phyloP scores from a whole-genome alignment of 1,140 invertebrate species.

The Drosophila nikananu region DNA sequence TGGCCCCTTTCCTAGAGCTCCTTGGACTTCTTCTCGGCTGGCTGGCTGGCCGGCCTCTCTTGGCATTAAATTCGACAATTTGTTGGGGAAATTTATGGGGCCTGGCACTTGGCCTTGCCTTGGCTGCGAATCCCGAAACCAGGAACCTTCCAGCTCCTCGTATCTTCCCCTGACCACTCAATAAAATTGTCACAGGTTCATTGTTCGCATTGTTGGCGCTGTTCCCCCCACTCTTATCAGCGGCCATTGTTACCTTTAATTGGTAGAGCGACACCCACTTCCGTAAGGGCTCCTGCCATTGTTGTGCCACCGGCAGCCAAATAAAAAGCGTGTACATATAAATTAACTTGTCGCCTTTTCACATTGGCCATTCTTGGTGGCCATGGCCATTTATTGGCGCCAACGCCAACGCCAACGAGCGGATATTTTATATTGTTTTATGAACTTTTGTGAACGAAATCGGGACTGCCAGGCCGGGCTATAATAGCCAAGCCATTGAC shows the following conservation, averaged over 20 bases:
- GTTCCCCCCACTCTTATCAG: constrained; percentile 56
- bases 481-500: constrained; percentile 54
- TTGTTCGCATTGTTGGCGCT: constrained; percentile 66
- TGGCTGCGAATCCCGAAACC: constrained; percentile 33
- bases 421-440: constrained; percentile 77
- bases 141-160: constrained; percentile 9
- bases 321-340: constrained; percentile 51
- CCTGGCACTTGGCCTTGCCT: constrained; percentile 51
- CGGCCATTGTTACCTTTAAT: constrained; percentile 76
- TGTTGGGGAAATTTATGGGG: constrained; percentile 71
- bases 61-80: constrained; percentile 75
- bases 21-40: constrained; percentile 1
- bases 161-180: constrained; percentile 63
- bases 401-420: constrained; percentile 17
- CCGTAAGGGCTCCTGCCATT: constrained; percentile 16
- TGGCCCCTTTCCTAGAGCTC: constrained; percentile 13
- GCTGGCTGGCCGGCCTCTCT: constrained; percentile 6
- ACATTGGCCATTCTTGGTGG: constrained; percentile 69
- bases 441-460: constrained; percentile 60
- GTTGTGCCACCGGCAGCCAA: constrained; percentile 19
- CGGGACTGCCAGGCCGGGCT: constrained; percentile 25
- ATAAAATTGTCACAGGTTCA: constrained; percentile 76
- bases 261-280: constrained; percentile 53
- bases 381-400: constrained; percentile 42
- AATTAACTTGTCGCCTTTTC: constrained; percentile 75